phyloP scores from a whole-genome alignment of 1,140 invertebrate species.

The Medauroidea extradentata region DNA sequence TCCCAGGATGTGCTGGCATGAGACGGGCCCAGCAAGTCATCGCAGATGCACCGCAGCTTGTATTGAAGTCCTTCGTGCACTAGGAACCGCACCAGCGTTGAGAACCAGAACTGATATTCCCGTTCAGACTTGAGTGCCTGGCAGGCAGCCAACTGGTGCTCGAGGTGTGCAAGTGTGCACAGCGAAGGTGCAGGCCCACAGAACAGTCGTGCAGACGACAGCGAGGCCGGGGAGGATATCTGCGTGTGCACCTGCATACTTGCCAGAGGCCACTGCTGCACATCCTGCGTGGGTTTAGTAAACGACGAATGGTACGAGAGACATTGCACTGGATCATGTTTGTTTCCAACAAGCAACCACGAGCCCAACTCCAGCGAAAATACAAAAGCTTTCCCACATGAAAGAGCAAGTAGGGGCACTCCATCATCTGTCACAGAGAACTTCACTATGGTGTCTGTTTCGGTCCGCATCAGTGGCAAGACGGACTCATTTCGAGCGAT shows the following conservation, averaged over 20 bases:
- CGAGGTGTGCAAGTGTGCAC: slow-evolving; percentile 65
- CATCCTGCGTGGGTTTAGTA: neutral
- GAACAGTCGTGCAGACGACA: neutral
- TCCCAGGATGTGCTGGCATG: slow-evolving; percentile 49
- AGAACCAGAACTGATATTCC: slow-evolving; percentile 77
- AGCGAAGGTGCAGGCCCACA: slow-evolving; percentile 11
- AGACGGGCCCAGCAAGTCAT: slow-evolving; percentile 69
- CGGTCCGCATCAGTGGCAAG: slow-evolving; percentile 22
- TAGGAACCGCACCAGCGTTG: slow-evolving; percentile 67
- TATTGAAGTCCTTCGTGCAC: slow-evolving; percentile 68
- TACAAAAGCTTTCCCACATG: slow-evolving; percentile 62
- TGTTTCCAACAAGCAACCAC: slow-evolving; percentile 54
- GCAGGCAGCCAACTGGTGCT: slow-evolving; percentile 67
- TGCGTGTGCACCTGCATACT: slow-evolving; percentile 1
- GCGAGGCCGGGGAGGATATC: no score
- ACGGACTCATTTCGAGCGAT: slow-evolving; percentile 26
- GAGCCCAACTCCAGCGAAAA: slow-evolving; percentile 57
- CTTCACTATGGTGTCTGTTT: slow-evolving; percentile 46
- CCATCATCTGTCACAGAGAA: slow-evolving; percentile 56
- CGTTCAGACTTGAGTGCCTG: slow-evolving; percentile 59
- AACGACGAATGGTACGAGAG: slow-evolving; percentile 18
- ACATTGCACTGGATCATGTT: slow-evolving; percentile 47
- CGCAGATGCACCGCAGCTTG: slow-evolving; percentile 61
- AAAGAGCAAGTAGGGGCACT: slow-evolving; percentile 59
- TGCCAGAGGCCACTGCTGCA: neutral